Percentiles rank a stretch among this genome's conserved stretches.
Conservation (phyloP, 1,140 invertebrate genomes). For the Hermetia illucens region DNA sequence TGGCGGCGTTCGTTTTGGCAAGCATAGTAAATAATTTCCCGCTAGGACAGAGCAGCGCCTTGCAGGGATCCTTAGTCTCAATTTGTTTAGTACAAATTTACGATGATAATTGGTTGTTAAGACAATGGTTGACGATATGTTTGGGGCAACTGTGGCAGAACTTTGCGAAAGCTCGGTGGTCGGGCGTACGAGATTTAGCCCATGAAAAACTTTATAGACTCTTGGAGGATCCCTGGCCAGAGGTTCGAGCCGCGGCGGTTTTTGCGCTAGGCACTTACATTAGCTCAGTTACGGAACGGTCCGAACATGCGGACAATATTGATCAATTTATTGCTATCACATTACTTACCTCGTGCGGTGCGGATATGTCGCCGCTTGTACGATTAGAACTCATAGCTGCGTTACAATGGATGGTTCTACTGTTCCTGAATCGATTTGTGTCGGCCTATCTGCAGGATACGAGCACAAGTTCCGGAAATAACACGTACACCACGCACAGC, state of each 20-base stretch:
- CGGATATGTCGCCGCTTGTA: slow-evolving; percentile 79
- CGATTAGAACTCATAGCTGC: slow-evolving; percentile 68
- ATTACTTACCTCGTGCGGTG: slow-evolving; percentile 57
- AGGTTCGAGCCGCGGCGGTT: slow-evolving; percentile 80
- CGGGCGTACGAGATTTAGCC: slow-evolving; percentile 85
- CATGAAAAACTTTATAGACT: slow-evolving; percentile 84
- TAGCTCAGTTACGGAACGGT: slow-evolving; percentile 62
- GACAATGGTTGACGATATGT: slow-evolving; percentile 87
- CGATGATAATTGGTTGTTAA: slow-evolving; percentile 44
- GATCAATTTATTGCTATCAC: slow-evolving; percentile 83
- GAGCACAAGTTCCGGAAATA: background rate
- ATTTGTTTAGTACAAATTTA: slow-evolving; percentile 75
- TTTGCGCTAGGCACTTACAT: slow-evolving; percentile 91
- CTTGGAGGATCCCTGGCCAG: slow-evolving; percentile 65
- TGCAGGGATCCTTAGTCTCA: slow-evolving; percentile 74
- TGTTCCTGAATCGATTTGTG: slow-evolving; percentile 83
- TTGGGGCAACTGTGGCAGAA: slow-evolving; percentile 89
- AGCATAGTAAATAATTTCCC: slow-evolving; percentile 83
- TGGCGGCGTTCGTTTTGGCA: slow-evolving; percentile 84
- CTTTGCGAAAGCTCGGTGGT: slow-evolving; percentile 88
- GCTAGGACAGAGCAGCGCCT: slow-evolving; percentile 72
- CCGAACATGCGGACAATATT: slow-evolving; percentile 84
- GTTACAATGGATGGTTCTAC: slow-evolving; percentile 77
- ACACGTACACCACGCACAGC: slow-evolving; percentile 16
- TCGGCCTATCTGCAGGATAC: slow-evolving; percentile 45